Base-by-base conservation (phyloP, 2,113 vertebrate species). In the Petromus typicus region DNA sequence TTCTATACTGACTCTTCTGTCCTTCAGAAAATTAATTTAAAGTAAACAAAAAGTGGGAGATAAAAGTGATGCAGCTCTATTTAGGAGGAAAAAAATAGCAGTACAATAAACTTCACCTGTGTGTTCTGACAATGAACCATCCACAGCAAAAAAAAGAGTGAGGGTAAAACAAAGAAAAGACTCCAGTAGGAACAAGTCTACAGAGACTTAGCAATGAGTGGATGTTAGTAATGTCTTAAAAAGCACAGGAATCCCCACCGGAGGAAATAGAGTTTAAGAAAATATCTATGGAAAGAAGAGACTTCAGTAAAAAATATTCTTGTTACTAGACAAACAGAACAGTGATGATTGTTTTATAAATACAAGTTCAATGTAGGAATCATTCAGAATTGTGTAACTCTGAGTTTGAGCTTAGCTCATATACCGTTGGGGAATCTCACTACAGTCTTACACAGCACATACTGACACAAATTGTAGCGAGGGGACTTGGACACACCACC, bases 1-100 rank as follows among this genome's bases (percentile, higher is more conserved):
- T 86, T 54, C 34, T 76, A 0, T 40, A 61, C 67, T 96, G 64
- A 93, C 56, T 81, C 11, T 30, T 76, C 34, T 73, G 61, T 4
- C 32, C 82, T 17, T 97, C 18, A 73, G 61, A 32, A 95, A 96
- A 90, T 90, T 84, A 93, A 76, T 71, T 95, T 54, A 54, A 90
- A 91, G 22, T 37, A 66, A 69, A 87, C 13, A 92, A 78, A 96
- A 27, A 96, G 1, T 40, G 82, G 43, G 78, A 79, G 18, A 37
- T 71, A 22, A 83, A 25, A 3, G 13, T 73, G 61, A 90, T 87
- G 13, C 0, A 56, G 92, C 12, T 89, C 91, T 66, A 76, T 66
- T 59, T 73, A 75, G 54, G 51, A 91, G 63, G 27, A 66, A 79
- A 89, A 89, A 89, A 63, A 40, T 6, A 83, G 76, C 14, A 89